Percentiles rank a stretch among this genome's conserved stretches.
Conservation (phyloP, 2,888 invertebrate species). For the Branchipolynoe longqiensis region DNA sequence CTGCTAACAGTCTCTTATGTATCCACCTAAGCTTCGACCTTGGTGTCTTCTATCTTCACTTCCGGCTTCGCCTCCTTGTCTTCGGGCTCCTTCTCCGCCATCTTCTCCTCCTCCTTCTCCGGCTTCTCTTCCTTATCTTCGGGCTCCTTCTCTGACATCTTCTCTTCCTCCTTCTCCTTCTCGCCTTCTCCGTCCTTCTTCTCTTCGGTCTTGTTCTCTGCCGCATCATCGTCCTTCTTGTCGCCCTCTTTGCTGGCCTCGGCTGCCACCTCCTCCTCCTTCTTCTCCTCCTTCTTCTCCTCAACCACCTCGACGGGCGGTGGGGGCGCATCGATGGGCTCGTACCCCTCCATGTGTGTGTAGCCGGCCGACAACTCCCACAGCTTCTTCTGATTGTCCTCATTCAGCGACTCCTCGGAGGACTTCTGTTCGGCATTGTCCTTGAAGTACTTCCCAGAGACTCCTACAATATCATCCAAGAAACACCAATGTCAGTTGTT, state of each 20-base stretch:
- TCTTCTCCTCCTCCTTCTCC: slow-evolving; percentile 50
- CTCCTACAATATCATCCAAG: slow-evolving; percentile 65
- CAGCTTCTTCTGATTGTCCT: slow-evolving; percentile 74
- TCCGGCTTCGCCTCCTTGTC: slow-evolving; percentile 2
- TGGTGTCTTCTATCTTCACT: neutral
- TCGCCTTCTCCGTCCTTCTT: slow-evolving; percentile 59
- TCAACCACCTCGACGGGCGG: slow-evolving; percentile 69
- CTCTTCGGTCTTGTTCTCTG: slow-evolving; percentile 57
- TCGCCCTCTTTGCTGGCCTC: slow-evolving; percentile 52
- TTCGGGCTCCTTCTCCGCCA: neutral
- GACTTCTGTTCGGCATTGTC: slow-evolving; percentile 71
- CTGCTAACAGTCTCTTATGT: too few species aligned
- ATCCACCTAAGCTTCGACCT: too few species aligned
- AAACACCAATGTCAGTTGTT: neutral
- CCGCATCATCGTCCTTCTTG: slow-evolving; percentile 60
- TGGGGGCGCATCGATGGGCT: slow-evolving; percentile 72
- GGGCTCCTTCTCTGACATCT: slow-evolving; percentile 61
- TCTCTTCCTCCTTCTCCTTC: slow-evolving; percentile 57
- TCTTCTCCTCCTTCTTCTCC: slow-evolving; percentile 61
- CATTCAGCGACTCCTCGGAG: slow-evolving; percentile 73
- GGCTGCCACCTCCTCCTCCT: slow-evolving; percentile 58
- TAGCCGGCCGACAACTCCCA: slow-evolving; percentile 76
- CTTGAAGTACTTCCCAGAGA: slow-evolving; percentile 73
- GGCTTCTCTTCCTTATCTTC: slow-evolving; percentile 56
- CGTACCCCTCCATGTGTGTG: slow-evolving; percentile 74